A percentile compares a stretch with the other conserved stretches of the same genome.
Conservation (phyloP, 2,113 vertebrate genomes). For the Progne subis region DNA sequence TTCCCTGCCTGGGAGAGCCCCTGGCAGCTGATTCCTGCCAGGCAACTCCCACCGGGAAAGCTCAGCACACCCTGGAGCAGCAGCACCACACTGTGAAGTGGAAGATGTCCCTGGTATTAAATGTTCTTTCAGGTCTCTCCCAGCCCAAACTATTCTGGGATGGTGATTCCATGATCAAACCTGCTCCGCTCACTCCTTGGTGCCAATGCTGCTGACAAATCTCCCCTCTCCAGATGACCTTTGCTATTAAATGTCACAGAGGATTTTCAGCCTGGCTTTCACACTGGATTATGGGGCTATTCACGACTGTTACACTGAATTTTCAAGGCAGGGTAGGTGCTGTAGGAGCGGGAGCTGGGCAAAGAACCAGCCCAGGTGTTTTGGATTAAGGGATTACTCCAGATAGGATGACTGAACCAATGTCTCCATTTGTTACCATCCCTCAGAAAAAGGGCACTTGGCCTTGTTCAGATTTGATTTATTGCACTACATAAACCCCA, state of each 20-base stretch:
- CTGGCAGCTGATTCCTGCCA: background rate
- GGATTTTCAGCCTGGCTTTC: background rate
- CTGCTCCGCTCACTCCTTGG: background rate
- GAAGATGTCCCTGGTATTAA: background rate
- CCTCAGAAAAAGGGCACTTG: background rate
- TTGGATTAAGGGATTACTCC: background rate
- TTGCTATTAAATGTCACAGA: background rate
- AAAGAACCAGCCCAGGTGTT: background rate
- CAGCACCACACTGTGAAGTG: accelerated
- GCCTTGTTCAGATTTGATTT: background rate
- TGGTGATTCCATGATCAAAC: background rate
- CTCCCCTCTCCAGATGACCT: background rate
- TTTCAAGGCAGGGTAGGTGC: background rate
- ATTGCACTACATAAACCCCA: background rate
- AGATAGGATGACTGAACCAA: background rate
- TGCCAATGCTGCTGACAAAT: background rate
- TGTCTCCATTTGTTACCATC: background rate
- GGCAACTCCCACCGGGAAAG: background rate
- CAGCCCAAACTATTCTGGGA: background rate
- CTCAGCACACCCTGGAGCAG: background rate
- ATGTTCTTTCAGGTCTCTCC: background rate
- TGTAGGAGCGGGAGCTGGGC: background rate
- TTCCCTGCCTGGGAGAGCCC: background rate
- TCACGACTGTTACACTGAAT: background rate
- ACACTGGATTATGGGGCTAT: background rate